Percentiles rank a stretch among this genome's conserved stretches.
phyloP scores from a whole-genome alignment of 2,888 invertebrate species.

The Geotrupes spiniger region DNA sequence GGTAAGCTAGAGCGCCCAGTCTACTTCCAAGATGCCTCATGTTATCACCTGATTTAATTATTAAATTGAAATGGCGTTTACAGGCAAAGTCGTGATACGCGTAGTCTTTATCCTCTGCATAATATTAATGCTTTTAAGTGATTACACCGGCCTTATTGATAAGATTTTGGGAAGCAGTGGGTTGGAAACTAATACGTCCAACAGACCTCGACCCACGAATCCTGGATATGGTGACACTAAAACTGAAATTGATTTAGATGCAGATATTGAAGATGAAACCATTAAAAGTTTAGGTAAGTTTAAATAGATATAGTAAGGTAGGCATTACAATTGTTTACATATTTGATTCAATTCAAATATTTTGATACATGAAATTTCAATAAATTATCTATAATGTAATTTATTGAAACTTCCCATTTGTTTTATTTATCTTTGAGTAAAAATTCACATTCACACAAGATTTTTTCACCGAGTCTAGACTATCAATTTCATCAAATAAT shows the following conservation, averaged over 20 bases:
- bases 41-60: slow-evolving; percentile 15
- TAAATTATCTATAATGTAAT: no score
- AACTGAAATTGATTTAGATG: slow-evolving; percentile 50
- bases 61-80: slow-evolving; percentile 37
- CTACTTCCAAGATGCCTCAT: slow-evolving; percentile 26
- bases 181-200: slow-evolving; percentile 39
- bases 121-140: slow-evolving; percentile 56
- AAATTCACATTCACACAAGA: no score
- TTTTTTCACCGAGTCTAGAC: no score
- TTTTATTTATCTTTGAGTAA: no score
- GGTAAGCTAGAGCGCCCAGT: slow-evolving; percentile 24
- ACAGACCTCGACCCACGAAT: slow-evolving; percentile 42
- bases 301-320: not conserved
- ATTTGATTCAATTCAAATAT: no score
- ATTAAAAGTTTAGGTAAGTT: slow-evolving; percentile 46
- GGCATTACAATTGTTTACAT: no score
- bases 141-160: slow-evolving; percentile 53
- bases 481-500: no score
- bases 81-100: slow-evolving; percentile 49
- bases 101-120: slow-evolving; percentile 56
- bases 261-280: slow-evolving; percentile 51
- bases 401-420: no score
- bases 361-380: no score
- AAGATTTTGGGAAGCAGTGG: slow-evolving; percentile 51
- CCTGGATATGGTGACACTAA: slow-evolving; percentile 49